Evolutionary conservation across 2,888 invertebrate genomes (phyloP).

Genomic region (Galeruca laticollis): DNA sequence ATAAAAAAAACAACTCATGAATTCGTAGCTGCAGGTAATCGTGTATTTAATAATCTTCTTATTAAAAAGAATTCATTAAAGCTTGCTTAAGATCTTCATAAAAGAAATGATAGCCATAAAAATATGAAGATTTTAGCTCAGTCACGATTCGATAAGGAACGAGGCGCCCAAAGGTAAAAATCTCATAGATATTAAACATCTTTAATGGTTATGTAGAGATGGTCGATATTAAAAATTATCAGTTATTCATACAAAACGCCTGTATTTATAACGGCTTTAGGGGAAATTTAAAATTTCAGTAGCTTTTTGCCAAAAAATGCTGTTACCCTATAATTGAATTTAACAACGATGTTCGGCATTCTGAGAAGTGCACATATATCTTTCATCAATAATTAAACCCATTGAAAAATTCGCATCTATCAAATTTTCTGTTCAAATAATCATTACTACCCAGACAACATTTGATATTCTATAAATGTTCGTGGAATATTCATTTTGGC

Average conservation of each 20-base stretch:
- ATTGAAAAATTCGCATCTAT: too few relatives aligned
- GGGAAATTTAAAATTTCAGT: background rate
- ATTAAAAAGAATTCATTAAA: constrained; percentile 37
- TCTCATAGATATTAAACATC: constrained; percentile 19
- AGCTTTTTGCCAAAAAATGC: background rate
- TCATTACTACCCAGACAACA: too few relatives aligned
- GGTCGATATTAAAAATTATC: constrained; percentile 11
- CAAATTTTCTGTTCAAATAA: too few relatives aligned
- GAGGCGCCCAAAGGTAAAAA: constrained; percentile 38
- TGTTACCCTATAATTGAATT: background rate
- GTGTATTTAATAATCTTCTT: constrained; percentile 28
- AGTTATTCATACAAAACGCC: background rate
- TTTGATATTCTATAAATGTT: too few relatives aligned
- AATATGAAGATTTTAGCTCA: constrained; percentile 31
- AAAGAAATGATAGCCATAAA: constrained; percentile 33
- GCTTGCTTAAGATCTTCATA: constrained; percentile 18
- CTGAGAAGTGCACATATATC: background rate
- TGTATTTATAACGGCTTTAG: background rate
- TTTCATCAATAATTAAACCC: too few relatives aligned
- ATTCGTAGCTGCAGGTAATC: constrained; percentile 31
- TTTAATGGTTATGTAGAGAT: constrained; percentile 22
- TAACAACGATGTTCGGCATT: background rate
- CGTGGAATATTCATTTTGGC: too few relatives aligned
- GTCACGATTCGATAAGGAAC: constrained; percentile 38
- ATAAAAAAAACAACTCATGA: background rate